Evolutionary conservation across 2,113 vertebrate species (phyloP), one percentile per base, ranked within the genome.

Genomic region (Nipponia nippon): DNA sequence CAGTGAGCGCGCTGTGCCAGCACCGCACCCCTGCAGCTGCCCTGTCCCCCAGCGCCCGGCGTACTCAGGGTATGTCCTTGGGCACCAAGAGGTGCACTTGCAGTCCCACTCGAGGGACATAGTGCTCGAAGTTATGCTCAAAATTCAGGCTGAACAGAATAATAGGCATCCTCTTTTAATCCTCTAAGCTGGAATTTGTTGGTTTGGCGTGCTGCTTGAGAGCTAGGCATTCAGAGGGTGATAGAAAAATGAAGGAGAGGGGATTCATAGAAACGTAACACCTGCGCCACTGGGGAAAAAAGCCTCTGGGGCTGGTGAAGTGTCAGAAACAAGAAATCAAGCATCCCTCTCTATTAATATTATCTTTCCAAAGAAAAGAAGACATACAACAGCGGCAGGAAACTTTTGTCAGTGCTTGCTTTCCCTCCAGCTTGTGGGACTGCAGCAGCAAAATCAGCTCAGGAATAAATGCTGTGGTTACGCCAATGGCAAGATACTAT

Each of bases 1-100:
- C 4, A 47, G 7, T 14, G 30, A 46, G 29, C 7, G 59, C 0
- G 1, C 29, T 27, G 69, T 65, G 46, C 63, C 38, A 80, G 50
- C 53, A 32, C 13, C 0, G 7, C 47, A 42, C 16, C 26, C 7
- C 58, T 47, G n/a, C 46, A 82, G 50, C 42, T 6, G 1, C 0
- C 10, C 40, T 59, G 71, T 16, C 13, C 50, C 50, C 36, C 22
- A 16, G 1, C 2, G 78, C 16, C 22, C 0, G 0, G 13, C 0
- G 1, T 11, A 27, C 21, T 25, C 0, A 2, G 25, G 8, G 6
- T 20, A 32, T 1, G 19, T 11, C 9, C 50, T 49, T 1, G 10
- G 86, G 56, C 23, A 79, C 20, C 72, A 49, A 30, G 29, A 61
- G 27, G 15, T 22, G 29, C 11, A 15, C 34, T 70, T 92, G 29